Conservation (phyloP, 2,888 invertebrate genomes). For the Galerucella nymphaeae region DNA sequence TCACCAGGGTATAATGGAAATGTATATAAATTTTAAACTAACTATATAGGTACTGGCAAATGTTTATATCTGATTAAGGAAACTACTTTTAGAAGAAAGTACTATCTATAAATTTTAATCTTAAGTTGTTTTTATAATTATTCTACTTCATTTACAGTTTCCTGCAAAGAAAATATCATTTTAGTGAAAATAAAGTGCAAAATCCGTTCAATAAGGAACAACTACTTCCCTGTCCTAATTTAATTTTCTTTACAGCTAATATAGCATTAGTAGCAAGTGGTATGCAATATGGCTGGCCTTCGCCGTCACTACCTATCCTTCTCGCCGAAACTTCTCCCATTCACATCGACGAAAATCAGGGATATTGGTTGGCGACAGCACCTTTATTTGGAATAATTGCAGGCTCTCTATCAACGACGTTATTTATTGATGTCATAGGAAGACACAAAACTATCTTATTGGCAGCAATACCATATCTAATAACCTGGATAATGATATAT, state of each 20-base stretch:
- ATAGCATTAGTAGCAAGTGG: slow-evolving; percentile 61
- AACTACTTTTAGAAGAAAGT: background rate
- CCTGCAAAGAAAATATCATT: too few species aligned
- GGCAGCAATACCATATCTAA: slow-evolving; percentile 69
- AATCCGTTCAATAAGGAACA: too few species aligned
- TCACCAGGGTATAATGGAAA: slow-evolving; percentile 2
- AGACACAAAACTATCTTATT: slow-evolving; percentile 73
- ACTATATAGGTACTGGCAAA: background rate
- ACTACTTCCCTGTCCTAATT: too few species aligned
- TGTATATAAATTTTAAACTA: slow-evolving; percentile 5
- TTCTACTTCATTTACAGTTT: too few species aligned
- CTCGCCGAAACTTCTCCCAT: slow-evolving; percentile 51
- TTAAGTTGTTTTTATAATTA: background rate
- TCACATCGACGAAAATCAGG: slow-evolving; percentile 66
- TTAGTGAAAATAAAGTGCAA: too few species aligned
- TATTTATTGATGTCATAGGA: slow-evolving; percentile 74
- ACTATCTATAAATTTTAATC: background rate
- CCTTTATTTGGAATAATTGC: slow-evolving; percentile 74
- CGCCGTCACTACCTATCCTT: slow-evolving; percentile 70
- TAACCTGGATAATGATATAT: slow-evolving; percentile 74
- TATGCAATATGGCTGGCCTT: slow-evolving; percentile 71
- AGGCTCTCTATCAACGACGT: slow-evolving; percentile 73
- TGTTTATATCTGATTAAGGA: background rate
- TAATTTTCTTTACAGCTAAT: slow-evolving; percentile 56
- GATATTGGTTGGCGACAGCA: slow-evolving; percentile 75